Percentiles rank a stretch among this genome's conserved stretches.
phyloP scores from a whole-genome alignment of 2,888 invertebrate species.

The Amphipoea oculea region DNA sequence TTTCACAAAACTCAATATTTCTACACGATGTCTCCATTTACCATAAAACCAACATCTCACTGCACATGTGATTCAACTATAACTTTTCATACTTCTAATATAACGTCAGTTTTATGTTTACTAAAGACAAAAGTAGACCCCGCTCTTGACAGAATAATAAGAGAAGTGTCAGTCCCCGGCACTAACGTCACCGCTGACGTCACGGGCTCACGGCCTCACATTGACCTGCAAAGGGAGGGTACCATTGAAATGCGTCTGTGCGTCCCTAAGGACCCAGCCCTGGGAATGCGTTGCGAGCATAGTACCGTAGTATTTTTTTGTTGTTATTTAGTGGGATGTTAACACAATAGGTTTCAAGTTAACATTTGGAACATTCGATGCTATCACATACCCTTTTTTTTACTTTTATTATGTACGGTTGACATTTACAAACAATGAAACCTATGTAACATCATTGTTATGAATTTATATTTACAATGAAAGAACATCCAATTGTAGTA shows the following conservation, averaged over 20 bases:
- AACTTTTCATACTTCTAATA: background rate
- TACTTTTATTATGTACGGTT: background rate
- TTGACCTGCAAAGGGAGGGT: constrained; percentile 60
- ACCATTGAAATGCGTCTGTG: constrained; percentile 44
- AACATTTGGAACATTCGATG: background rate
- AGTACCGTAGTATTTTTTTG: background rate
- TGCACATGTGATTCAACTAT: background rate
- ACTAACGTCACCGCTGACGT: constrained; percentile 62
- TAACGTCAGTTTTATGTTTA: constrained; percentile 17
- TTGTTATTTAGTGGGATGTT: background rate
- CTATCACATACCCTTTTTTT: background rate
- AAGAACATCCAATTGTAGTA: background rate
- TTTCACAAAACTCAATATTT: constrained; percentile 11
- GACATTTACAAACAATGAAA: constrained; percentile 9
- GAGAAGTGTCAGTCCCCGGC: constrained; percentile 44
- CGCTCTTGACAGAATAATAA: constrained; percentile 38
- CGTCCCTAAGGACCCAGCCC: constrained; percentile 36
- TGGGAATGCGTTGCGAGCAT: constrained; percentile 11
- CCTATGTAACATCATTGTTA: background rate
- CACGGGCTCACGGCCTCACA: constrained; percentile 59
- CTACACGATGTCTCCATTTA: background rate
- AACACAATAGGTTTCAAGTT: background rate
- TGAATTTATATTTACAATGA: background rate
- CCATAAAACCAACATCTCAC: background rate
- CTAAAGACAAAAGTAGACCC: constrained; percentile 20